Base-by-base conservation (phyloP, 2,113 vertebrate genomes). In the Rhabdomys dilectus region DNA sequence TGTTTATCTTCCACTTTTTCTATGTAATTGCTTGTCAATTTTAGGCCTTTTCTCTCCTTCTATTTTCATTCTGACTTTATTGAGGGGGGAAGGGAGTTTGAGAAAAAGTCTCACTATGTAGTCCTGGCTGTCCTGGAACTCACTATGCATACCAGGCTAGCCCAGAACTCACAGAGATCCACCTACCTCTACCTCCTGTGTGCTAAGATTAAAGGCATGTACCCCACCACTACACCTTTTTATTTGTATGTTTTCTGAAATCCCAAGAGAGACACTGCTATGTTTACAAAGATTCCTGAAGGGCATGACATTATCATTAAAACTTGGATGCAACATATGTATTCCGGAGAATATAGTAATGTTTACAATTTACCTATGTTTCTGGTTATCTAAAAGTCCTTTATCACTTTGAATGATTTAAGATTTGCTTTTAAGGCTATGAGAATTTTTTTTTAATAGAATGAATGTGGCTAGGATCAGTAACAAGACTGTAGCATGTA, bases 1-100 rank as follows among this genome's bases (percentile, higher is more conserved):
- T 66, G 1, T 82, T 97, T 81, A 31, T 91, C 81, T 97, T 91
- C 95, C 82, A 94, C 19, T 96, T 95, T 94, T 66, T 89, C 76
- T 80, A 81, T 45, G 89, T 73, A 93, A 96, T 87, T 91, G 24
- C 29, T 96, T 89, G 86, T 78, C 36, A 81, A 42, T 90, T 96
- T 85, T 94, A 95, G 68, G 48, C 7, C 31, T 97, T 92, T 81
- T 91, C 45, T 92, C 80, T 53, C n/a, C 36, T 96, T 97, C 53
- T 90, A 64, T 86, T 94, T 96, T 95, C 85, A 94, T 77, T 88
- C 58, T 96, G 39, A 91, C 45, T 72, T 70, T 66, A 58, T 87
- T 66, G 36, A 22, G n/a, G 70, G 19, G 17, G 12, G 64, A 13
- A 34, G 36, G 70, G 6, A n/a, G 19, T n/a, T 73, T 73, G 70